Percentiles rank a stretch among this genome's conserved stretches.
phyloP scores from a whole-genome alignment of 1,140 invertebrate species.

The Paraescarpia echinospica region DNA sequence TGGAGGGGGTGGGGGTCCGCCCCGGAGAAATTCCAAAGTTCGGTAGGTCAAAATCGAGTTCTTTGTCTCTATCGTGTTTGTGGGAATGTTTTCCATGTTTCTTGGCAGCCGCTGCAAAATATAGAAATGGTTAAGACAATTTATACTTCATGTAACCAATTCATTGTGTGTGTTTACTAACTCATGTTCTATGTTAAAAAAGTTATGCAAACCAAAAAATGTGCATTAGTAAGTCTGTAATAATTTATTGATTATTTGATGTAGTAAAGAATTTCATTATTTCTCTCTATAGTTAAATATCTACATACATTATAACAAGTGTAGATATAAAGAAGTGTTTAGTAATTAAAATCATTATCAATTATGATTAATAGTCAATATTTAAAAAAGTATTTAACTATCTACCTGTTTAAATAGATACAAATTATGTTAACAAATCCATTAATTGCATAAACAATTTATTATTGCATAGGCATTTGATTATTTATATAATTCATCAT shows the following conservation, averaged over 20 bases:
- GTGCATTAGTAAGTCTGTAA: too few relatives aligned
- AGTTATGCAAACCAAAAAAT: background rate
- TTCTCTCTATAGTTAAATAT: background rate
- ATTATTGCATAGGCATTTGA: background rate
- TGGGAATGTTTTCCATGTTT: background rate
- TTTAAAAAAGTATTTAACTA: background rate
- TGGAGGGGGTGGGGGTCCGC: constrained; percentile 43
- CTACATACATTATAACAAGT: background rate
- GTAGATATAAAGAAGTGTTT: background rate
- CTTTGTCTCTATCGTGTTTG: background rate
- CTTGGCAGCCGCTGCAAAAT: background rate
- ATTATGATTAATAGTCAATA: background rate
- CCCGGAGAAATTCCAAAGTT: constrained; percentile 50
- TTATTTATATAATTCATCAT: background rate
- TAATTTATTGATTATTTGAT: too few relatives aligned
- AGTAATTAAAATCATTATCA: background rate
- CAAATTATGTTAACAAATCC: background rate
- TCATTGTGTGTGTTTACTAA: background rate
- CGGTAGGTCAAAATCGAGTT: constrained; percentile 38
- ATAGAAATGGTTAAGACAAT: background rate
- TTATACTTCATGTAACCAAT: background rate
- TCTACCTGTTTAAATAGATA: background rate
- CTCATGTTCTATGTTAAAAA: background rate
- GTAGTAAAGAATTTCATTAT: background rate
- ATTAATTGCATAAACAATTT: too few relatives aligned